These are phyloP conservation scores for Argyrosomus regius DNA, from an alignment of 2,797 vertebrate genomes.

Conservation along the genomic window DNA sequence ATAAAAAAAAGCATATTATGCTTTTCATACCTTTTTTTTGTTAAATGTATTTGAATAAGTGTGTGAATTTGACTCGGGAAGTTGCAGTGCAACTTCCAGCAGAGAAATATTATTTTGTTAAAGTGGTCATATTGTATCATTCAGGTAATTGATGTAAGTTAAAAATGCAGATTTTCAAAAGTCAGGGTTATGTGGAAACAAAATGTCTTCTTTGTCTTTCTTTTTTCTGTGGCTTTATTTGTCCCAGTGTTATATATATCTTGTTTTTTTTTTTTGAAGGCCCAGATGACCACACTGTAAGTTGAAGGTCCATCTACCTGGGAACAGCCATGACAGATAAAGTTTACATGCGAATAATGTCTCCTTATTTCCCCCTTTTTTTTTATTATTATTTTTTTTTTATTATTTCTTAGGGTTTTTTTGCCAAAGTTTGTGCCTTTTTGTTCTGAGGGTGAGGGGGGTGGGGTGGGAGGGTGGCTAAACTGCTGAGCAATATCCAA, in stretches of 20 bases:
- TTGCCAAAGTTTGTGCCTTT: slow-evolving; percentile 77
- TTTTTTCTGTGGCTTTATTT: slow-evolving; percentile 75
- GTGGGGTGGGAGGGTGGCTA: slow-evolving; percentile 43
- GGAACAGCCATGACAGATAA: slow-evolving; percentile 73
- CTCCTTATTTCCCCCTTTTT: slow-evolving; percentile 45
- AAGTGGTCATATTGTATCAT: slow-evolving; percentile 74
- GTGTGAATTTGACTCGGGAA: slow-evolving; percentile 85
- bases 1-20: slow-evolving; percentile 82
- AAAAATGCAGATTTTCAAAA: slow-evolving; percentile 80
- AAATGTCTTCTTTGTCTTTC: slow-evolving; percentile 59
- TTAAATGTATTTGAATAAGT: slow-evolving; percentile 74
- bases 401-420: slow-evolving; percentile 20
- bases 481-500: slow-evolving; percentile 78
- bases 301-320: slow-evolving; percentile 62
- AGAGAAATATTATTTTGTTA: slow-evolving; percentile 78
- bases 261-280: slow-evolving; percentile 57
- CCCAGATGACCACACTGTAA: slow-evolving; percentile 70
- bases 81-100: slow-evolving; percentile 87
- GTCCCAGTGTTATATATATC: slow-evolving; percentile 67
- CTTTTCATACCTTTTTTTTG: slow-evolving; percentile 78
- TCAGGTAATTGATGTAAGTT: slow-evolving; percentile 82
- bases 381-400: neutral
- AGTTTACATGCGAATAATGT: slow-evolving; percentile 74
- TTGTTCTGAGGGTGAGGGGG: slow-evolving; percentile 38
- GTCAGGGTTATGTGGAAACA: slow-evolving; percentile 80